A percentile compares a stretch with the other conserved stretches of the same genome.
These are phyloP conservation scores for Leucoma salicis DNA, from an alignment of 2,888 invertebrate species.

Conservation along the genomic window DNA sequence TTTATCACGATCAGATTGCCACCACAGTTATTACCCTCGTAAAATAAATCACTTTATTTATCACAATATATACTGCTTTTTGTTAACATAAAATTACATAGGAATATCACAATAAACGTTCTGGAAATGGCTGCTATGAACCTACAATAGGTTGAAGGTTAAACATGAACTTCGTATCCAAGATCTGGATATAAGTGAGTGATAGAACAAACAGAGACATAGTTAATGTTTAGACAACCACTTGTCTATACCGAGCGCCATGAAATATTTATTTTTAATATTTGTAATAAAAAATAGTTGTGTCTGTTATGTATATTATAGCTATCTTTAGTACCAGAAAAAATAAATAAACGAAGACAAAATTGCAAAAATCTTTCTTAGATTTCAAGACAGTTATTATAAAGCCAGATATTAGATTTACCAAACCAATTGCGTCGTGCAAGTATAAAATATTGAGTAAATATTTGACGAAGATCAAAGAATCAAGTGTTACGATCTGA, in stretches of 20 bases:
- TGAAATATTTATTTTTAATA: no score
- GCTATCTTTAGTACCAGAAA: no score
- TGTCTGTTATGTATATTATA: no score
- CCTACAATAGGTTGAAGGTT: background rate
- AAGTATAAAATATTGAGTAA: constrained; percentile 61
- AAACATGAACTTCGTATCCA: background rate
- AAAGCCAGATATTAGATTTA: background rate
- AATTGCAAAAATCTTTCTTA: background rate
- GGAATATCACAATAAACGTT: background rate
- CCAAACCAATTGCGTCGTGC: constrained; percentile 20
- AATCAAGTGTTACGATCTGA: constrained; percentile 78
- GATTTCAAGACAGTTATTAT: background rate
- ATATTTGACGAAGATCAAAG: constrained; percentile 75
- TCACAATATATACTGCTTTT: constrained; percentile 9
- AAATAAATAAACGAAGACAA: background rate
- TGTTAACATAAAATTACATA: constrained; percentile 5
- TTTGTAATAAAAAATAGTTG: no score
- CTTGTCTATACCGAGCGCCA: no score
- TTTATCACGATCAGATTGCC: constrained; percentile 24
- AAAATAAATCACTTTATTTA: constrained; percentile 24
- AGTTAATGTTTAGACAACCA: no score
- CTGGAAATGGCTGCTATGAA: background rate
- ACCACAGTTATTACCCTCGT: constrained; percentile 11
- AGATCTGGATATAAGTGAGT: no score
- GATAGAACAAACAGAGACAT: no score